Percentiles rank a stretch among this genome's conserved stretches.
Evolutionary conservation across 2,113 vertebrate genomes (phyloP).

Genomic region (Perca flavescens): DNA sequence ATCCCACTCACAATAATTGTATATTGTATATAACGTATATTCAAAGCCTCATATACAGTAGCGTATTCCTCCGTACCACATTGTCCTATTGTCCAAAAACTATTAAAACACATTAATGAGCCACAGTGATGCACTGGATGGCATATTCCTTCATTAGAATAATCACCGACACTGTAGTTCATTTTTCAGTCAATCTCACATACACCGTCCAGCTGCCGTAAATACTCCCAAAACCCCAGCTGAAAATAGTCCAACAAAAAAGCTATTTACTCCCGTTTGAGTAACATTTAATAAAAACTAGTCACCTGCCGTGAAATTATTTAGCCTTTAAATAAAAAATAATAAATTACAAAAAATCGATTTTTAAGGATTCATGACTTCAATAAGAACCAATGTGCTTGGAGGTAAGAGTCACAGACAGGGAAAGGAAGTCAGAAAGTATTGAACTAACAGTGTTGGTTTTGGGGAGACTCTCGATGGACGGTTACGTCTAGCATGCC

Average conservation of each 20-base stretch:
- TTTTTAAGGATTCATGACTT: background rate
- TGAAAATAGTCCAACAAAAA: background rate
- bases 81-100: background rate
- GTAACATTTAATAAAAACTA: background rate
- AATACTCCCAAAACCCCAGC: background rate
- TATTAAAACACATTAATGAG: background rate
- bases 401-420: background rate
- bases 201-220: background rate
- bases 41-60: background rate
- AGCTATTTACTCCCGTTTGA: background rate
- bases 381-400: background rate
- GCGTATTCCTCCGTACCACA: background rate
- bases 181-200: background rate
- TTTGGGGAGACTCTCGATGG: background rate
- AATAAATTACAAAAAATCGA: fast-evolving
- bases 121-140: background rate
- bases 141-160: background rate
- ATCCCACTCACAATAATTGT: background rate
- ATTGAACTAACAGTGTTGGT: background rate
- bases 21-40: background rate
- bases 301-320: background rate
- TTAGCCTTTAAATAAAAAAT: background rate
- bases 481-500: background rate
- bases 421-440: background rate
- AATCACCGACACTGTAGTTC: background rate